These are phyloP conservation scores for Calidris pygmaea DNA, from an alignment of 2,113 vertebrate species.

Conservation along the genomic window DNA sequence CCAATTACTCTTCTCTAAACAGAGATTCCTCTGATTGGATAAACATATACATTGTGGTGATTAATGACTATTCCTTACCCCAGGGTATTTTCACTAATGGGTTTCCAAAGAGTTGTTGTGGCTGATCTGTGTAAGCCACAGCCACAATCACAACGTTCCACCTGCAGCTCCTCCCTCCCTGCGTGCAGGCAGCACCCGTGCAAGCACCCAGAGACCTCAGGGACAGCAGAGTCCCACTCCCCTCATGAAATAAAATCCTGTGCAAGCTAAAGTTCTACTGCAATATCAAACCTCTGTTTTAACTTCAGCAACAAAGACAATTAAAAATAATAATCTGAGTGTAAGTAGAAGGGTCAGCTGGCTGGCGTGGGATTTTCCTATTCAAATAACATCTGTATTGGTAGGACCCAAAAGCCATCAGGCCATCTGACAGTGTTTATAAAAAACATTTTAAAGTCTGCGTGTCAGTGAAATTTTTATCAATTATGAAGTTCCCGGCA, in stretches of 20 bases:
- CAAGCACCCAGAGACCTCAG: neutral
- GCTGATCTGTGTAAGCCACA: neutral
- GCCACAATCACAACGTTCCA: too few species aligned
- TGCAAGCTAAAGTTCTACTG: neutral
- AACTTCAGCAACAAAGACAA: neutral
- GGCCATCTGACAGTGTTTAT: neutral
- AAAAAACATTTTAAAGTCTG: neutral
- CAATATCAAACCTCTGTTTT: neutral
- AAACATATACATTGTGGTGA: neutral
- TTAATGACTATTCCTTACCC: neutral
- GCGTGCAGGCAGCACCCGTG: neutral
- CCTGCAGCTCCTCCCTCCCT: neutral
- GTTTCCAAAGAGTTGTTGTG: neutral
- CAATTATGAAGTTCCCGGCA: neutral
- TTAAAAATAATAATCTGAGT: neutral
- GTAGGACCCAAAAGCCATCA: neutral
- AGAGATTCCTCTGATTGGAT: neutral
- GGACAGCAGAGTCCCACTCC: neutral
- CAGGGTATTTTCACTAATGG: neutral
- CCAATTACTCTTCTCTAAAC: neutral
- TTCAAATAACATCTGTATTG: fast-evolving
- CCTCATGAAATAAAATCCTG: neutral
- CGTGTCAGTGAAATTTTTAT: neutral
- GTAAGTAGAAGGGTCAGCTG: neutral
- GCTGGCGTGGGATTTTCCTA: neutral